These are phyloP conservation scores for Neopipo cinnamomea DNA, from an alignment of 2,113 vertebrate genomes.

Conservation along the genomic window DNA sequence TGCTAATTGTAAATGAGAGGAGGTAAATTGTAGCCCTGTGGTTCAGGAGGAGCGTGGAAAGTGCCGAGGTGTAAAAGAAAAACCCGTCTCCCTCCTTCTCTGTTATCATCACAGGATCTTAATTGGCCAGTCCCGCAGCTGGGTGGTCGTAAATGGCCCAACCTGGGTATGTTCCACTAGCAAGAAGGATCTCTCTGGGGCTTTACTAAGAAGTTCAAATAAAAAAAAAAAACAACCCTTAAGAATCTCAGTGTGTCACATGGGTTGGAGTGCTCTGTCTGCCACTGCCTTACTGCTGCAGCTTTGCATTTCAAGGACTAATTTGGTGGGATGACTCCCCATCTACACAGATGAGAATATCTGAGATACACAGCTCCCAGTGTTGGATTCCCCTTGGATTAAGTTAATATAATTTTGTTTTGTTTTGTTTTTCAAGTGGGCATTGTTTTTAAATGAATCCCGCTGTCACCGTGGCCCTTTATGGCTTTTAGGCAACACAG, in stretches of 20 bases:
- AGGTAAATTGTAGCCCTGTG: neutral
- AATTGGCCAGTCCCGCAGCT: neutral
- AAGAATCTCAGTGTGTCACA: neutral
- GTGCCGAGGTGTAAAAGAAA: neutral
- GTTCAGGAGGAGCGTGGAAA: neutral
- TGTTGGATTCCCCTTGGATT: neutral
- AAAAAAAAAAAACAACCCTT: neutral
- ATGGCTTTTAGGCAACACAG: neutral
- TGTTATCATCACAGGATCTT: neutral
- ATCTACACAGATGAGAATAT: neutral
- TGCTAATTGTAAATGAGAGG: neutral
- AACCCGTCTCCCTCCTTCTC: rapidly evolving
- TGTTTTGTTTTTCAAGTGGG: too few relatives aligned
- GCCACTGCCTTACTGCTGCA: neutral
- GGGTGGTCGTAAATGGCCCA: neutral
- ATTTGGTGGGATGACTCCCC: neutral
- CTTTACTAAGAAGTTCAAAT: neutral
- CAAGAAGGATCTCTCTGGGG: neutral
- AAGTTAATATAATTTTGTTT: neutral
- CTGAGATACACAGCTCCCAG: neutral
- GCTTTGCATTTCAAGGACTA: neutral
- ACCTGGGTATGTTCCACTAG: rapidly evolving
- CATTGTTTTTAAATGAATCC: neutral
- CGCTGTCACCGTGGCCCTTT: neutral
- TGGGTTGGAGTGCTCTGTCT: neutral